Evolutionary conservation across 2,113 vertebrate species (phyloP).

Genomic region (Thamnaconus septentrionalis): DNA sequence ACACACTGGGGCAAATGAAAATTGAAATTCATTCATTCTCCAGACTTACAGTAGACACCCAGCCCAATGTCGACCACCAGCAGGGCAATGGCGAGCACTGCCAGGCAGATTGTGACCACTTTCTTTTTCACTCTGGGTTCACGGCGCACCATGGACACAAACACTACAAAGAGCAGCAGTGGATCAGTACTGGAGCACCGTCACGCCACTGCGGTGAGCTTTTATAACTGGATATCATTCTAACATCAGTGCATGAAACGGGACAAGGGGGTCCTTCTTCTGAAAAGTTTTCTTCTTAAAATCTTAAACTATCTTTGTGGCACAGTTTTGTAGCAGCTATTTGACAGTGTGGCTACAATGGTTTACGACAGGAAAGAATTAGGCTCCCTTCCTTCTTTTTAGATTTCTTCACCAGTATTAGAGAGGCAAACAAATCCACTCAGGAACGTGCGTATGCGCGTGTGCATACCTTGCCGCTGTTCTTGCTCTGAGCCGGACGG

Average conservation of each 20-base stretch:
- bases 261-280: no score
- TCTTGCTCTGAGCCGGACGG: slow-evolving; percentile 17
- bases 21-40: no score
- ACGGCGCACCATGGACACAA: slow-evolving; percentile 42
- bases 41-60: slow-evolving; percentile 64
- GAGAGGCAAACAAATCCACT: not conserved
- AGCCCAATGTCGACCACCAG: slow-evolving; percentile 56
- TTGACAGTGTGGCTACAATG: no score
- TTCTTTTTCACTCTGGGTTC: slow-evolving; percentile 23
- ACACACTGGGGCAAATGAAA: no score
- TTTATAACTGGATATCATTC: no score
- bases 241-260: no score
- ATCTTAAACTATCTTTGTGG: no score
- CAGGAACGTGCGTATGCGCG: not conserved
- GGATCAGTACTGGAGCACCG: not conserved
- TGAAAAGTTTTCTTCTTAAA: no score
- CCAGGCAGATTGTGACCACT: slow-evolving; percentile 34
- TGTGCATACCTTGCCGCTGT: slow-evolving; percentile 41
- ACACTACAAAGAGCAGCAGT: slow-evolving; percentile 40
- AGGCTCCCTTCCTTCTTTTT: no score
- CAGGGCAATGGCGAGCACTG: slow-evolving; percentile 48
- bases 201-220: no score
- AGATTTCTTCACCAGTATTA: not conserved
- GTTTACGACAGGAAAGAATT: no score
- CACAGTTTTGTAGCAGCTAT: no score